Evolutionary conservation across 2,797 vertebrate genomes (phyloP).

Genomic region (Aplochiton taeniatus): DNA sequence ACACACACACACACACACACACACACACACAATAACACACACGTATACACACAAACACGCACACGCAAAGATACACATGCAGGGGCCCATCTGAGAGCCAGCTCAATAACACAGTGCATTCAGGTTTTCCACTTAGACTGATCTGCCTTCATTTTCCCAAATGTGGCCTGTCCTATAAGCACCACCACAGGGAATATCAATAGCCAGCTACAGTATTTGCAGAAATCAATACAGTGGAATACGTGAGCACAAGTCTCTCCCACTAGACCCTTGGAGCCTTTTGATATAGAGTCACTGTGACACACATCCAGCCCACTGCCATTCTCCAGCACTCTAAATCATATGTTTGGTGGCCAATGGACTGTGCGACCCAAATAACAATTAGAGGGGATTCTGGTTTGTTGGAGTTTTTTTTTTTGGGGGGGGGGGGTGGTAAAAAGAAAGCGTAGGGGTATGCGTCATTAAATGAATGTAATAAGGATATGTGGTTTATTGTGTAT

Average conservation of each 20-base stretch:
- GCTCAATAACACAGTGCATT: conserved; percentile 57
- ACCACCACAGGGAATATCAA: conserved; percentile 68
- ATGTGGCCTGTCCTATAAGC: conserved; percentile 57
- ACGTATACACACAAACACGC: conserved; percentile 2
- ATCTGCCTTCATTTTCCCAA: conserved; percentile 63
- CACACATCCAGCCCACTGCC: conserved; percentile 45
- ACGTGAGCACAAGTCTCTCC: conserved; percentile 51
- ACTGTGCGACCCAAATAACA: conserved; percentile 59
- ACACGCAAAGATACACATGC: conserved; percentile 19
- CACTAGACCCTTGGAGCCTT: conserved; percentile 47
- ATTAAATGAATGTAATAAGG: not conserved
- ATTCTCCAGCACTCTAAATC: conserved; percentile 50
- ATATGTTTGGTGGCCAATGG: conserved; percentile 48
- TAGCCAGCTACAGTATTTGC: conserved; percentile 64
- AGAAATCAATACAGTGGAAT: conserved; percentile 69
- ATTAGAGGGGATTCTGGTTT: conserved; percentile 28
- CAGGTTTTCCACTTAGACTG: conserved; percentile 44
- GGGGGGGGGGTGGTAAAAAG: not conserved
- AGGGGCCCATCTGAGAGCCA: conserved; percentile 35
- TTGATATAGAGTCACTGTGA: conserved; percentile 54
- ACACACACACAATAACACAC: conserved; percentile 13
- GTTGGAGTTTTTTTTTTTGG: not conserved
- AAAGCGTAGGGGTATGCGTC: not conserved
- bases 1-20: conserved; percentile 17
- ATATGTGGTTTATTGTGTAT: not conserved